Evolutionary conservation across 2,888 invertebrate species (phyloP).

Genomic region (Acholoe squamosa): DNA sequence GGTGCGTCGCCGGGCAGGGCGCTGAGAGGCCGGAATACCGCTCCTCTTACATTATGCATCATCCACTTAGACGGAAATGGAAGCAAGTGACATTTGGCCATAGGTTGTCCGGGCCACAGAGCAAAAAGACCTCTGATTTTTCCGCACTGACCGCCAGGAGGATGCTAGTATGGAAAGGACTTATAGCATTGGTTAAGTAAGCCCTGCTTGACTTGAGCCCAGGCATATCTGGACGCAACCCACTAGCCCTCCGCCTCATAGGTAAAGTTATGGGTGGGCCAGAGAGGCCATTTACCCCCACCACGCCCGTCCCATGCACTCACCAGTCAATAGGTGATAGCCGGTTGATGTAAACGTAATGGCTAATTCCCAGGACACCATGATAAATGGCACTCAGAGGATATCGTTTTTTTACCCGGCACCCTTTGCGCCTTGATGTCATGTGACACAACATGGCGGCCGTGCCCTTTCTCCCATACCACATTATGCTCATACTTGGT

Average conservation of each 20-base stretch:
- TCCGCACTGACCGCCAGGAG: neutral
- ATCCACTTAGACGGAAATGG: constrained; percentile 62
- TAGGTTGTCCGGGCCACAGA: neutral
- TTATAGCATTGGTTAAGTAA: neutral
- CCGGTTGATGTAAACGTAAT: constrained; percentile 24
- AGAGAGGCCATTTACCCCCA: neutral
- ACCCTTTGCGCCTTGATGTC: neutral
- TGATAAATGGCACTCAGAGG: neutral
- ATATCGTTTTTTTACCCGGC: constrained; percentile 26
- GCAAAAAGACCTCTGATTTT: neutral
- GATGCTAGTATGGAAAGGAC: neutral
- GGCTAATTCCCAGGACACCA: neutral
- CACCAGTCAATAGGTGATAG: constrained; percentile 43
- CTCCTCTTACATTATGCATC: constrained; percentile 59
- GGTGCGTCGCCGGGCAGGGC: neutral
- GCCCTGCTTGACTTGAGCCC: neutral
- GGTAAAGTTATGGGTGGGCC: neutral
- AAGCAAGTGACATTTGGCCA: constrained; percentile 48
- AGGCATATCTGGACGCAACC: neutral
- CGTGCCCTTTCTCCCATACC: neutral
- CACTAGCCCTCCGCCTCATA: neutral
- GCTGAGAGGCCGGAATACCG: neutral
- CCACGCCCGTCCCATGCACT: neutral
- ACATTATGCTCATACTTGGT: neutral
- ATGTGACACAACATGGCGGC: constrained; percentile 35